Conservation (phyloP, 2,888 invertebrate genomes). For the Carpatolechia fugitivella region DNA sequence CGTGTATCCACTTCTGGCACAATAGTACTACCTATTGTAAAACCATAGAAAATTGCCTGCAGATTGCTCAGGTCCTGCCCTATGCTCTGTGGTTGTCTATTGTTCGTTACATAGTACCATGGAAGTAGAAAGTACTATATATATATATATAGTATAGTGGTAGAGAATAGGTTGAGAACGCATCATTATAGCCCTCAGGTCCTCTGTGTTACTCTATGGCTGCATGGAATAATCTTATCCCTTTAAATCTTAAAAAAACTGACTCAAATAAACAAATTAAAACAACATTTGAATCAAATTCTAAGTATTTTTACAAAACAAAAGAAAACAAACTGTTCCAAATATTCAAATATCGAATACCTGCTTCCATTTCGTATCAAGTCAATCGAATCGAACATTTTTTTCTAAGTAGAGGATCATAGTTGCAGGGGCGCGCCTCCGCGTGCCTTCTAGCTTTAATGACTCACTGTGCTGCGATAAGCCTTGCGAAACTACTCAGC, state of each 20-base stretch:
- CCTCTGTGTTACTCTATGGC: no score
- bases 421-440: slow-evolving; percentile 16
- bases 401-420: neutral
- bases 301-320: no score
- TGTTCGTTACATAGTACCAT: neutral
- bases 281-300: no score
- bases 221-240: no score
- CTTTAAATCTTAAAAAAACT: no score
- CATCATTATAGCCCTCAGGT: neutral
- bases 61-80: neutral
- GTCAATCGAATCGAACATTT: neutral
- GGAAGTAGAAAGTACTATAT: no score
- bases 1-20: neutral
- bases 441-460: slow-evolving; percentile 33
- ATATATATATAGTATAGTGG: neutral
- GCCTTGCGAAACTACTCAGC: slow-evolving; percentile 50
- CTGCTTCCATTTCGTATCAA: no score
- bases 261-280: no score
- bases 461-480: slow-evolving; percentile 45
- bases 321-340: no score
- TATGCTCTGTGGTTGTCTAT: neutral
- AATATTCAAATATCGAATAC: no score
- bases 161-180: neutral
- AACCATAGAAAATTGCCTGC: neutral
- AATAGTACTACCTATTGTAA: no score